Percentiles rank a stretch among this genome's conserved stretches.
phyloP scores from a whole-genome alignment of 2,888 invertebrate genomes.

The Abrostola tripartita region DNA sequence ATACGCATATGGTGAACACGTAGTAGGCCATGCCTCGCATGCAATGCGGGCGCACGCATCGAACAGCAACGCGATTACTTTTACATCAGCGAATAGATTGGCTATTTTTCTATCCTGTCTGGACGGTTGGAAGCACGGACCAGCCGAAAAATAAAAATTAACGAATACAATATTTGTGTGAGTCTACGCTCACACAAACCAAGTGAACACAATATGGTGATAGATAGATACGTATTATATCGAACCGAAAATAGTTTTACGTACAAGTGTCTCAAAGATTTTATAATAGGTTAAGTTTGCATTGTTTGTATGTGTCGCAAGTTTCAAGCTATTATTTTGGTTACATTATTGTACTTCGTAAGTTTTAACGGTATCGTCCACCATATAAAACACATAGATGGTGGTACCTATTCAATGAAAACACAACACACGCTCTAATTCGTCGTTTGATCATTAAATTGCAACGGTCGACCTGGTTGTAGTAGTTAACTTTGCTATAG shows the following conservation, averaged over 20 bases:
- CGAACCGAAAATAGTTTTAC: too few relatives aligned
- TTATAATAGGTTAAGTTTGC: too few relatives aligned
- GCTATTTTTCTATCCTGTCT: slow-evolving; percentile 13
- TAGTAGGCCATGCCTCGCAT: slow-evolving; percentile 2
- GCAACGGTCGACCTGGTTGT: background rate
- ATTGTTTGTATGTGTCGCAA: too few relatives aligned
- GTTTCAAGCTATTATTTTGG: too few relatives aligned
- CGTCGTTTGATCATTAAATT: background rate
- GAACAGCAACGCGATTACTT: background rate
- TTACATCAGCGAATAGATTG: slow-evolving; percentile 12
- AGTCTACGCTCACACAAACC: background rate
- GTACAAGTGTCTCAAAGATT: too few relatives aligned
- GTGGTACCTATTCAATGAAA: background rate
- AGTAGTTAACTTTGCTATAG: background rate
- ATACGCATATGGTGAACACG: slow-evolving; percentile 8
- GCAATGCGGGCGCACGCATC: background rate
- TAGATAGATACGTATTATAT: too few relatives aligned
- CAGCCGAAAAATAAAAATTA: slow-evolving; percentile 6
- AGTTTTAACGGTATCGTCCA: too few relatives aligned
- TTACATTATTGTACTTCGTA: too few relatives aligned
- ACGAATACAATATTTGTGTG: slow-evolving; percentile 6
- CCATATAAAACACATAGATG: background rate
- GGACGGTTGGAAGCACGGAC: background rate
- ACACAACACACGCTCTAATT: background rate
- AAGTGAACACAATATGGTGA: too few relatives aligned